Conservation (phyloP, 2,797 vertebrate genomes). For the Danionella dracula region DNA sequence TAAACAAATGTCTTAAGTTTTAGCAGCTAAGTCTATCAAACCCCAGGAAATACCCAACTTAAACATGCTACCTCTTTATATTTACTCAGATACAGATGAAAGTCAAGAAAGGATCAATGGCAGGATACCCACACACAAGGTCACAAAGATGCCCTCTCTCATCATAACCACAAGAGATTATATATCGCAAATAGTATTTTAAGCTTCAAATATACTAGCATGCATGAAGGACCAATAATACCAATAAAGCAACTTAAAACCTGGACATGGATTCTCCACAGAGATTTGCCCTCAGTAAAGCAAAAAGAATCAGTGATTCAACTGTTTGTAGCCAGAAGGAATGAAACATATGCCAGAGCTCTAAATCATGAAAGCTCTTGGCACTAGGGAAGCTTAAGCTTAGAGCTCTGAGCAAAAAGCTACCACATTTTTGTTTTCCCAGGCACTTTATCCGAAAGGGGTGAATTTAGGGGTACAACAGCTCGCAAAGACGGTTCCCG, state of each 20-base stretch:
- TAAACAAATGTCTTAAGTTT: background rate
- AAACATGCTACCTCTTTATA: background rate
- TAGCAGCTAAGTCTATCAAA: background rate
- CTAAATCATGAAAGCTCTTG: conserved; percentile 76
- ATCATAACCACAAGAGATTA: conserved; percentile 61
- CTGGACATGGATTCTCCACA: conserved; percentile 61
- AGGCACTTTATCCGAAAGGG: conserved; percentile 37
- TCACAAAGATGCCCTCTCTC: conserved; percentile 53
- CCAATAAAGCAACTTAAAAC: conserved; percentile 44
- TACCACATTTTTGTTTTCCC: conserved; percentile 64
- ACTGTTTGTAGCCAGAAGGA: conserved; percentile 75
- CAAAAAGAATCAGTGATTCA: conserved; percentile 59
- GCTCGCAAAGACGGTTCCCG: conserved; percentile 29
- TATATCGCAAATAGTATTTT: conserved; percentile 69
- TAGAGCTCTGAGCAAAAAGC: conserved; percentile 70
- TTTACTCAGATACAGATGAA: conserved; percentile 1
- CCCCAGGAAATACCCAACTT: background rate
- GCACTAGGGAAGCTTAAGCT: conserved; percentile 68
- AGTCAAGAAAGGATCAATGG: conserved; percentile 3
- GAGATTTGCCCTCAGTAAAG: conserved; percentile 61
- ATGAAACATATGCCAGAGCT: conserved; percentile 69
- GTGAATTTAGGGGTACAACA: conserved; percentile 43
- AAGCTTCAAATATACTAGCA: conserved; percentile 53
- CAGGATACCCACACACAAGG: background rate
- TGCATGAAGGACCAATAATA: conserved; percentile 46